Evolutionary conservation across 2,888 invertebrate species (phyloP), one percentile per base, ranked within the genome.

Genomic region (Tupiocoris notatus): DNA sequence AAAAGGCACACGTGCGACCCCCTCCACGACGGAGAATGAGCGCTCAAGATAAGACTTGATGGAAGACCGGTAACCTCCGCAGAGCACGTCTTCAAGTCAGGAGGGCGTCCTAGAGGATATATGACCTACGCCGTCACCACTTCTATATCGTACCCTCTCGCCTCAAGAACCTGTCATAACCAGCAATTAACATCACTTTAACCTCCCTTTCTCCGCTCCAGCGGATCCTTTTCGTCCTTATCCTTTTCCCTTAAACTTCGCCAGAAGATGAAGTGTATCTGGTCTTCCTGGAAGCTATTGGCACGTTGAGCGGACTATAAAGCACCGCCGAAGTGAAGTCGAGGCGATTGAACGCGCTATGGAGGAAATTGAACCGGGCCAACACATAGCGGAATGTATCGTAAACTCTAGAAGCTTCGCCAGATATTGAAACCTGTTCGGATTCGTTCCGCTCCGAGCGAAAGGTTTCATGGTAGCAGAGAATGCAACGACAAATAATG

Each of bases 21-120:
- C 12, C 59, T 59, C 56, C n/a, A 3, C n/a, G 18, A 16, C 22
- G 23, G 67, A 21, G 57, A 56, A 59, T 59, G 70, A 59, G 59
- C 59, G 70, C 24, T 3, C 24, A 59, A 70, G 70, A 70, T 70
- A 70, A 70, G 70, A 17, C 22, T 22, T 70, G 70, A 70, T 70
- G 70, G 70, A 70, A 70, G 70, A 70, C 70, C 70, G 58, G 18
- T 17, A n/a, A 58, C 58, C 58, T 21, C 59, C 58, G 22, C 22
- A 25, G 70, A 70, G 70, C 70, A 70, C 70, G 70, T 70, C 70
- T 24, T 59, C 59, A 24, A 70, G 70, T 70, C 68, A 58, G 68
- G 58, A 39, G 68, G 58, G n/a, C 17, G n/a, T 2, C 67, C 56
- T 17, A 20, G 2, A 21, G 24, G 54, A 70, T 70, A 70, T 70